phyloP scores from a whole-genome alignment of 2,797 vertebrate genomes.

The Masticophis lateralis region DNA sequence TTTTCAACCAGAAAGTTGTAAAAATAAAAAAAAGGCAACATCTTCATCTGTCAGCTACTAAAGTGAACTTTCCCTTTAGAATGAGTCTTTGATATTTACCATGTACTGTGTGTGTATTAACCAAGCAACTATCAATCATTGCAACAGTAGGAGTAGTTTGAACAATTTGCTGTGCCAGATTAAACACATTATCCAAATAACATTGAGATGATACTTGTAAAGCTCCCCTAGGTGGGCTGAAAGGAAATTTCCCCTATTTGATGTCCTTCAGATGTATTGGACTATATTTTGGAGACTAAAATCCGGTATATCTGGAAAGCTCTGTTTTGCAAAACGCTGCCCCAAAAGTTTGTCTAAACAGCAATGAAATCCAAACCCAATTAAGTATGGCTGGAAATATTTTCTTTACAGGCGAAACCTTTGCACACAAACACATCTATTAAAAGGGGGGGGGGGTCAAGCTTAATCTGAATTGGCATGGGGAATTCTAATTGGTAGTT shows the following conservation, averaged over 20 bases:
- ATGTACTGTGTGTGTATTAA: conserved; percentile 75
- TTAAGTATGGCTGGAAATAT: conserved; percentile 85
- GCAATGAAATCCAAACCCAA: conserved; percentile 82
- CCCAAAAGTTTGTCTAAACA: conserved; percentile 74
- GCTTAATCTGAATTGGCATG: neutral
- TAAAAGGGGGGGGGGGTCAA: neutral
- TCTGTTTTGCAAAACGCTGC: neutral
- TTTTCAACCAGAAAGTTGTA: conserved; percentile 44
- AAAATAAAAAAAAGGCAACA: conserved; percentile 33
- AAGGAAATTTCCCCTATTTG: conserved; percentile 59
- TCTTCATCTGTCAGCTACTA: conserved; percentile 74
- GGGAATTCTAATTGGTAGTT: neutral
- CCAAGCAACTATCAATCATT: conserved; percentile 68
- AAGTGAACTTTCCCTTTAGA: conserved; percentile 70
- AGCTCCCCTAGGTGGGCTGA: conserved; percentile 70
- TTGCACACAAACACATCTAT: conserved; percentile 72
- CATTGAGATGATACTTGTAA: conserved; percentile 79
- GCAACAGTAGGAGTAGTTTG: conserved; percentile 71
- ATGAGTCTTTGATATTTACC: conserved; percentile 75
- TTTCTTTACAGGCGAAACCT: conserved; percentile 86
- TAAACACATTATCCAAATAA: neutral
- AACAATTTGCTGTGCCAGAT: conserved; percentile 69
- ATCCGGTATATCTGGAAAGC: neutral
- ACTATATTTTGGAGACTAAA: neutral
- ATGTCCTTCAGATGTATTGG: neutral